A percentile compares a stretch with the other conserved stretches of the same genome.
Conservation (phyloP, 1,140 invertebrate species). For the Brachionus rotundiformis region DNA sequence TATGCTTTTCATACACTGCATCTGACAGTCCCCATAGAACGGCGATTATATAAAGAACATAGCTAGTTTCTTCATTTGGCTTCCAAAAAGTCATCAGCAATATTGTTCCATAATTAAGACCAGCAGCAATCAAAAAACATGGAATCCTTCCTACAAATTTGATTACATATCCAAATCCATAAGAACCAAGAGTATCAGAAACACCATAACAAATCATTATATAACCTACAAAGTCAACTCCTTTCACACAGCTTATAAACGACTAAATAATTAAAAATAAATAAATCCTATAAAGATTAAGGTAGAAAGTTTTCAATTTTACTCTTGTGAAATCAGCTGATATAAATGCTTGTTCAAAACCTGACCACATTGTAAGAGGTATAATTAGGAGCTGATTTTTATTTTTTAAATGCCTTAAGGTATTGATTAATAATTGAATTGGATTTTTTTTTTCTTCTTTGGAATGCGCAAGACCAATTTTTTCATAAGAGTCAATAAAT, state of each 20-base stretch:
- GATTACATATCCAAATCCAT: conserved; percentile 85
- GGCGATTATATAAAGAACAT: conserved; percentile 81
- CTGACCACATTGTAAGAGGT: conserved; percentile 91
- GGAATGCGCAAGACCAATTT: conserved; percentile 50
- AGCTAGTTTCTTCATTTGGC: conserved; percentile 74
- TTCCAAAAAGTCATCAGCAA: conserved; percentile 70
- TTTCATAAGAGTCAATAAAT: conserved; percentile 74
- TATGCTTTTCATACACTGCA: conserved; percentile 68
- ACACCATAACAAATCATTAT: conserved; percentile 93
- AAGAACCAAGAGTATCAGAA: conserved; percentile 81
- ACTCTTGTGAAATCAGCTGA: conserved; percentile 89
- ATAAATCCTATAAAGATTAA: too few species aligned
- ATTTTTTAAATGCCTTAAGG: conserved; percentile 74
- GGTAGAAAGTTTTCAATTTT: too few species aligned
- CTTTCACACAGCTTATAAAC: conserved; percentile 85
- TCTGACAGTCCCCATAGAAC: conserved; percentile 88
- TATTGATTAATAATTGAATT: conserved; percentile 79
- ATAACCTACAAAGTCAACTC: conserved; percentile 85
- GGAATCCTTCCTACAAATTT: conserved; percentile 85
- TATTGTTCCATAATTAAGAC: conserved; percentile 56
- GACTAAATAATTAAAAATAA: too few species aligned
- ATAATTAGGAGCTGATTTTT: conserved; percentile 85
- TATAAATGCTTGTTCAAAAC: conserved; percentile 93
- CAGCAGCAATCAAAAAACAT: conserved; percentile 74
- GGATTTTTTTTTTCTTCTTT: conserved; percentile 54